Evolutionary conservation across 2,113 vertebrate genomes (phyloP), one percentile per base, ranked within the genome.

Genomic region (Terrapene triunguis): DNA sequence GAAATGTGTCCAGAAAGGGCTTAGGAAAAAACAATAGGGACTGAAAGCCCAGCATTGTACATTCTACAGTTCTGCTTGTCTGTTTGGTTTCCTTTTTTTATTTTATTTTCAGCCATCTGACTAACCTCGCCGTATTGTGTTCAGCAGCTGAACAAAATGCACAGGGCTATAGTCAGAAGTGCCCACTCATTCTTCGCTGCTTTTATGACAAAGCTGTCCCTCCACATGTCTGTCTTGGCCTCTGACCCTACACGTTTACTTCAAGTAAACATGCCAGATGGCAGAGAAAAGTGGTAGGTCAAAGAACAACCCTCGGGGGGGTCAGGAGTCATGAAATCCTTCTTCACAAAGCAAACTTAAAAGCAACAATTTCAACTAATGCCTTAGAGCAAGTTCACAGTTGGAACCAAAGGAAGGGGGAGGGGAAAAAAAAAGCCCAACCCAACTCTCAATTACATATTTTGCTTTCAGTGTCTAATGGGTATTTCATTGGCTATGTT

Each of bases 221-320:
- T 97, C 98, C 97, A 95, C 98, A 98, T 98, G 98, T 98, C 98
- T 94, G 2, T 14, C 42, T 83, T 98, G 98, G 97, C 98, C 98
- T 98, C 94, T 98, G 98, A 98, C 98, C 98, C 84, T 86, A 96
- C 94, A 97, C 91, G 6, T 98, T 98, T 98, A 98, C 97, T 97
- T 97, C 95, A 97, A 98, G 98, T 98, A 99, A 98, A 98, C 97
- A 97, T 95, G 97, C 96, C 99, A 99, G 99, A 99, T 98, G 98
- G 98, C 89, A 91, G 93, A 96, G 96, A 97, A 98, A 98, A 98
- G 96, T 94, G 88, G 94, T 92, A 97, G 98, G 98, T 98, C 98
- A 98, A 92, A 94, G 98, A 97, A 96, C 88, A 98, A 81, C 84
- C 84, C 97, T 97, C 59, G 4, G 7, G 8, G 92, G 89, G 97